phyloP scores from a whole-genome alignment of 1,140 invertebrate genomes.

The Phortica variegata region DNA sequence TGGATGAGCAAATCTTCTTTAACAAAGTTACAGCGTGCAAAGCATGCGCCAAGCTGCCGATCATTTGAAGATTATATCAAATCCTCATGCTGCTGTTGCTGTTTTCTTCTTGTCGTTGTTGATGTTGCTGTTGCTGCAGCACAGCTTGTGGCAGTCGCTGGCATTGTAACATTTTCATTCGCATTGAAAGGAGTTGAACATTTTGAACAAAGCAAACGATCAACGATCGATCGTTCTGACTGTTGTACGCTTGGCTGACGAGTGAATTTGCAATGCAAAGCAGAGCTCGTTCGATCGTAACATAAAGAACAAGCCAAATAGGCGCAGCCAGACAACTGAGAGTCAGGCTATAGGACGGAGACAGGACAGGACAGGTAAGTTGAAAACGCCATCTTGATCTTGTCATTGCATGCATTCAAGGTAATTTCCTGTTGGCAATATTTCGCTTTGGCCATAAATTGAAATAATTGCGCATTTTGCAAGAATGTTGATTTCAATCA shows the following conservation, averaged over 20 bases:
- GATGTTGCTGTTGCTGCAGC: constrained; percentile 21
- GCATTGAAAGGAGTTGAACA: too few species aligned
- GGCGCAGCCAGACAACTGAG: constrained; percentile 24
- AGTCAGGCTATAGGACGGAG: constrained; percentile 7
- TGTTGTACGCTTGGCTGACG: too few species aligned
- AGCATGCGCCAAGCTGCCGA: not conserved
- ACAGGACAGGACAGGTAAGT: not conserved
- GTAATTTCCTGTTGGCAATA: constrained; percentile 23
- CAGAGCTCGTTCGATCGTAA: constrained; percentile 34
- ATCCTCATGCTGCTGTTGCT: not conserved
- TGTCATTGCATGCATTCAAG: constrained; percentile 28
- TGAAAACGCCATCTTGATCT: constrained; percentile 39
- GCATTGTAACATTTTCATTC: constrained; percentile 29
- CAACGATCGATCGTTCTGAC: too few species aligned
- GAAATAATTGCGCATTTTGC: constrained; percentile 36
- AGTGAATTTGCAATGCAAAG: constrained; percentile 43
- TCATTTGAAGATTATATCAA: constrained; percentile 22
- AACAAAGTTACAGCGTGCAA: constrained; percentile 3
- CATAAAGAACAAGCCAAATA: constrained; percentile 40
- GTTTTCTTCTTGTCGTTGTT: not conserved
- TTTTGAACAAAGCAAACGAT: too few species aligned
- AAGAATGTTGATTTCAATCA: constrained; percentile 36
- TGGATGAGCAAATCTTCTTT: too few species aligned
- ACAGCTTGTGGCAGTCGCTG: not conserved
- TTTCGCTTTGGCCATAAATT: constrained; percentile 34